These are phyloP conservation scores for Rhinoderma darwinii DNA, from an alignment of 2,113 vertebrate species.

Conservation along the genomic window DNA sequence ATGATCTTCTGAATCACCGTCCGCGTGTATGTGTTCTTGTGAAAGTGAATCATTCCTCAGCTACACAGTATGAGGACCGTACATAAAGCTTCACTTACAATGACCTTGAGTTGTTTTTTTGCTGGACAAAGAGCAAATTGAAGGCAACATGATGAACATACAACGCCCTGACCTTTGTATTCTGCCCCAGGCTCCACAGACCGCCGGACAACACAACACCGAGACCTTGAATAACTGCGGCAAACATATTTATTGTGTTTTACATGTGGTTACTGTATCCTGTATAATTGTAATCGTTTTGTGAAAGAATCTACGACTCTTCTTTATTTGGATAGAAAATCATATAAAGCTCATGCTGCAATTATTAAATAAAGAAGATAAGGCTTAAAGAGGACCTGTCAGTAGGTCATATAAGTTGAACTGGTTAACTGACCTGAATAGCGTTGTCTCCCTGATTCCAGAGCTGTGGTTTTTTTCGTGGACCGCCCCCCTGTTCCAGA, in stretches of 20 bases:
- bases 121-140: neutral
- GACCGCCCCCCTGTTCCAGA: no score
- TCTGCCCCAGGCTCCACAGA: neutral
- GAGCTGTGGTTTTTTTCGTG: no score
- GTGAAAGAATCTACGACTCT: neutral
- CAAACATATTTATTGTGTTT: neutral
- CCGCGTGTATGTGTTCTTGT: conserved; percentile 8
- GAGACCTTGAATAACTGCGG: neutral
- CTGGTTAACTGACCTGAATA: no score
- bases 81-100: neutral
- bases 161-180: neutral
- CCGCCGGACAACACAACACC: neutral
- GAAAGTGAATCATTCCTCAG: conserved; percentile 29
- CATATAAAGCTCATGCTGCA: neutral
- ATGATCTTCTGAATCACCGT: neutral
- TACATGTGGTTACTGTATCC: neutral
- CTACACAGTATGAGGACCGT: neutral
- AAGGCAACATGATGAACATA: neutral
- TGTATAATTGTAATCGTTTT: neutral
- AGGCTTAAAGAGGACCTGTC: neutral
- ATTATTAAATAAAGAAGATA: neutral
- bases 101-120: neutral
- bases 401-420: no score
- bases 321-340: neutral
- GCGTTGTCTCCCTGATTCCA: no score